Evolutionary conservation across 2,797 vertebrate genomes (phyloP), one percentile per base, ranked within the genome.

Genomic region (Rhabdomys pumilio): DNA sequence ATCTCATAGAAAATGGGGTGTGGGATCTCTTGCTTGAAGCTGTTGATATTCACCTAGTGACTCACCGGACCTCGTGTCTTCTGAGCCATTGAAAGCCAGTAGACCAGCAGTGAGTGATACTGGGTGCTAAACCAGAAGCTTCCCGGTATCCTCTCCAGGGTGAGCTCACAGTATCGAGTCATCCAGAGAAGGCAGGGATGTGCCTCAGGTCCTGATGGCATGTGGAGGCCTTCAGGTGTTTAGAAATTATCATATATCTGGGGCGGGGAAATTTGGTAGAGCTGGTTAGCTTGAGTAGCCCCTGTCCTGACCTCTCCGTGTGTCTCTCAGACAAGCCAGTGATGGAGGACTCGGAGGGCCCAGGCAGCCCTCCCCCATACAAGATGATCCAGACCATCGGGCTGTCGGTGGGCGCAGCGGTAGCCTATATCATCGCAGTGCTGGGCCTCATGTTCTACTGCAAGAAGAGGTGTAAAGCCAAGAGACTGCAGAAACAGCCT

Each of bases 381-480:
- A 99, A 99, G 98, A 99, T 99, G 99, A 99, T 99, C 98, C 99
- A 99, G 98, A 99, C 99, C 91, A 99, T 99, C 0, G 99, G 99
- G 1, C 99, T 99, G 89, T 99, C 99, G 0, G 99, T 99, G 98
- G 99, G 99, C 0, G 99, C 99, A 0, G 99, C 99, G 0, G 99
- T 99, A 88, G 99, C 99, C 17, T 99, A 99, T 98, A 99, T 99
- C 93, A 99, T 99, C 1, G 99, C 99, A 0, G 99, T 99, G 24
- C 98, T 99, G 96, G 99, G 99, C 38, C 99, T 99, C 98, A 99
- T 99, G 99, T 99, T 99, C 98, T 99, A 99, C 98, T 99, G 99
- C 98, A 99, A 99, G 98, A 99, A 99, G 98, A 98, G 99, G 79
- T 99, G 99, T 94, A 99, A 99, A 93, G 99, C 99, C 92, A 99